Evolutionary conservation across 2,888 invertebrate genomes (phyloP).

Genomic region (Acleris emargana): DNA sequence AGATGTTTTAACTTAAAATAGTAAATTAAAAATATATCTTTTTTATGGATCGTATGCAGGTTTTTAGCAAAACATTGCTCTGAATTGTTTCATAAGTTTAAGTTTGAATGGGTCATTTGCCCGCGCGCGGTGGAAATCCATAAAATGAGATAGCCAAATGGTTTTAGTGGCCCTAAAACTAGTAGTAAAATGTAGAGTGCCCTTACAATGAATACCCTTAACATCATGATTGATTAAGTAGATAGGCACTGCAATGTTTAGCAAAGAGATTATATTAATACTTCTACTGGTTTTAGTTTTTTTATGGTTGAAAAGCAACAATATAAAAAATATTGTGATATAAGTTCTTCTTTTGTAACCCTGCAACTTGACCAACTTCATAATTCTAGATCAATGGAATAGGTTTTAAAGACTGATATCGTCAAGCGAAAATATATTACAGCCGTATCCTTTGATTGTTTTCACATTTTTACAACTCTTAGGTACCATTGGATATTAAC

Average conservation of each 20-base stretch:
- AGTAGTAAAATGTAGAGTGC: constrained; percentile 72
- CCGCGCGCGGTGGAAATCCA: constrained; percentile 62
- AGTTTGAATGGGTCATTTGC: constrained; percentile 60
- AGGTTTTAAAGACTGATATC: no score
- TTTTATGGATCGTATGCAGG: constrained; percentile 14
- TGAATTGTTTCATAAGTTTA: constrained; percentile 64
- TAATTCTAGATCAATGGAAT: no score
- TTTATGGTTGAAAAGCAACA: neutral
- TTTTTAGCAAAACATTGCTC: constrained; percentile 42
- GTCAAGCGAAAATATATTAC: no score
- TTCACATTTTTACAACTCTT: no score
- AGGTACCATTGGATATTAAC: no score
- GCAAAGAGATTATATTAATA: neutral
- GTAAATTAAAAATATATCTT: neutral
- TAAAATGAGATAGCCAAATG: constrained; percentile 76
- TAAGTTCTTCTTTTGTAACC: no score
- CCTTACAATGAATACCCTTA: constrained; percentile 72
- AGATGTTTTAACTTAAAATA: constrained; percentile 8
- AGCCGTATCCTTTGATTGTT: no score
- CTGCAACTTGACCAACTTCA: no score
- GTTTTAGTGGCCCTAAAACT: constrained; percentile 75
- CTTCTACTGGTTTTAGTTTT: neutral
- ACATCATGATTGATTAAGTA: constrained; percentile 69
- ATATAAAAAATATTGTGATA: no score
- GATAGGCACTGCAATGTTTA: constrained; percentile 50